Evolutionary conservation across 1,140 invertebrate genomes (phyloP), one percentile per base, ranked within the genome.

Genomic region (Pentalonia nigronervosa): DNA sequence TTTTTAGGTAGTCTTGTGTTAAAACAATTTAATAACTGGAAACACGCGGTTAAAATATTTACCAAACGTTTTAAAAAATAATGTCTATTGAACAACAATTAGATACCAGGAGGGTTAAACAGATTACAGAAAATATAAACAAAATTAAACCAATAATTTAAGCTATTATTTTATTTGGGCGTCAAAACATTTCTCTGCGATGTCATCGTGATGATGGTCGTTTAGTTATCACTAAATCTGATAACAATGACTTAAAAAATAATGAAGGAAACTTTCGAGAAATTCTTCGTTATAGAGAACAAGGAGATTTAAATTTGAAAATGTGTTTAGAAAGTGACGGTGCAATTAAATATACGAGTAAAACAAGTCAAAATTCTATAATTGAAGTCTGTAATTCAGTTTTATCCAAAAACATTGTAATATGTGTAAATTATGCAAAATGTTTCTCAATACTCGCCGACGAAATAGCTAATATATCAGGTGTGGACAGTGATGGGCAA

Each of bases 341-440:
- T 11, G 50, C 47, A n/a, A 88, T 88, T 88, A 50, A 88, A 50
- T 88, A 50, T 47, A 88, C n/a, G 30, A 88, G 47, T n/a, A 88
- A 88, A 47, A 88, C 45, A 48, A 50, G 45, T 88, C 25, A 84
- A 50, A 50, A 48, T 87, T 4, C 25, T 84, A 88, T 88, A 20
- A 88, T 50, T 30, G 14, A 88, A 0, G 48, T 47, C 34, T 88
- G 11, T 50, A 88, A 48, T 88, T 88, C 86, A 88, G 86, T 88
- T 48, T 34, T 50, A 88, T 47, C 50, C 30, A 14, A 88, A 88
- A 88, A 88, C n/a, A 88, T 88, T 50, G 86, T 88, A 50, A 47
- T 47, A 50, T 47, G 86, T 48, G 86, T 88, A 88, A 88, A 88
- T 88, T 2, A 6, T 88, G 25, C 48, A n/a, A 47, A 41, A 88